Conservation (phyloP, 1,140 invertebrate species). For the Hylyphantes graminicola region DNA sequence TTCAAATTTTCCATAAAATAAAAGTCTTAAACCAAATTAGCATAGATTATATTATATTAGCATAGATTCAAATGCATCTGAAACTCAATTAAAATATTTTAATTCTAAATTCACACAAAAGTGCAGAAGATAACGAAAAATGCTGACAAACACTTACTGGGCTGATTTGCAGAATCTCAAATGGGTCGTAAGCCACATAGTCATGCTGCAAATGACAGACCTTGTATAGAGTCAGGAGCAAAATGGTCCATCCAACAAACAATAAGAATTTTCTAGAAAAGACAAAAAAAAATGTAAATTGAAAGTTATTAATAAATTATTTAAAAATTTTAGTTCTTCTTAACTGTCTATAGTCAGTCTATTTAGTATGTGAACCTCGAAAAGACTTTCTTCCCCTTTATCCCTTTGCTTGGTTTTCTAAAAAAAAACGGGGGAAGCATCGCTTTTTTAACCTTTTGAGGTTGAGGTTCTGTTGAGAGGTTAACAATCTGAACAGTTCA, state of each 20-base stretch:
- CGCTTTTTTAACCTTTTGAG: no score
- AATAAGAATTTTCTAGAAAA: constrained; percentile 76
- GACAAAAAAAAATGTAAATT: background rate
- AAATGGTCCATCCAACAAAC: constrained; percentile 87
- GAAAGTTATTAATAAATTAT: no score
- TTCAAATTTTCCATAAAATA: no score
- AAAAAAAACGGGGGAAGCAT: no score
- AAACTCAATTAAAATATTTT: background rate
- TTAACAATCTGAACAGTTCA: no score
- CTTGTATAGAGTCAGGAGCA: constrained; percentile 92
- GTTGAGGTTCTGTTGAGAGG: no score
- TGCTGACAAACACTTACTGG: constrained; percentile 72
- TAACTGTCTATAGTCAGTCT: no score
- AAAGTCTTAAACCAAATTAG: background rate
- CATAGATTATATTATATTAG: background rate
- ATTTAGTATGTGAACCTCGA: no score
- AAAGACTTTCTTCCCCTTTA: no score
- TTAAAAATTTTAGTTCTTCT: no score
- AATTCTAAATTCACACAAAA: background rate
- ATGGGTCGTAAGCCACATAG: constrained; percentile 98
- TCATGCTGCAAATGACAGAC: constrained; percentile 98
- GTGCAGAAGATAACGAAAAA: background rate
- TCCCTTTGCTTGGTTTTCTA: no score
- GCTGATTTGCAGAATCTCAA: constrained; percentile 92
- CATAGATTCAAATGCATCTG: background rate